A percentile compares a stretch with the other conserved stretches of the same genome.
Conservation (phyloP, 2,888 invertebrate genomes). For the Pogonocherus hispidulus region DNA sequence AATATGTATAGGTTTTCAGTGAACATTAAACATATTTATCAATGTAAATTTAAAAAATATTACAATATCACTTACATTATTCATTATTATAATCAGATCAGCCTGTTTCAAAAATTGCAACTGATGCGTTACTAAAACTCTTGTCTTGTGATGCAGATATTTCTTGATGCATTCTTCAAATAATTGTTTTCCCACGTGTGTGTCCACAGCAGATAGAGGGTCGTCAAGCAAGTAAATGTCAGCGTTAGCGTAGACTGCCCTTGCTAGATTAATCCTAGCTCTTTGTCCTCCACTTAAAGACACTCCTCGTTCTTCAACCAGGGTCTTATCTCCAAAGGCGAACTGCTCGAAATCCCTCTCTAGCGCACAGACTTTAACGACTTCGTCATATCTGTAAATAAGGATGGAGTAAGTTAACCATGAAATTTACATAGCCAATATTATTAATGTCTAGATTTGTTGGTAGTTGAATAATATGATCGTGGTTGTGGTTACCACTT, state of each 20-base stretch:
- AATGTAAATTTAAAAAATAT: no score
- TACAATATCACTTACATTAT: conserved; percentile 69
- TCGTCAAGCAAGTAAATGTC: conserved; percentile 86
- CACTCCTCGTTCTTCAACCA: conserved; percentile 86
- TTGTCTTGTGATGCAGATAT: conserved; percentile 73
- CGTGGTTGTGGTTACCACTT: no score
- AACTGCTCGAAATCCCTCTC: conserved; percentile 79
- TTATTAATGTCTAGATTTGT: no score
- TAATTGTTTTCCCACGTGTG: conserved; percentile 81
- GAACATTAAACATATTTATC: no score
- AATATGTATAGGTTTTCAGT: no score
- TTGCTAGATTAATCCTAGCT: conserved; percentile 82
- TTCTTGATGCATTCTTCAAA: conserved; percentile 81
- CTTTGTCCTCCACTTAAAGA: conserved; percentile 87
- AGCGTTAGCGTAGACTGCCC: conserved; percentile 83
- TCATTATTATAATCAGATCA: conserved; percentile 76
- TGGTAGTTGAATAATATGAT: no score
- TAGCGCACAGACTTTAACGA: conserved; percentile 76
- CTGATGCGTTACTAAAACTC: conserved; percentile 90
- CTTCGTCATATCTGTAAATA: conserved; percentile 58
- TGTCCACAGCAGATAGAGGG: conserved; percentile 85
- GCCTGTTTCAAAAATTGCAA: conserved; percentile 81
- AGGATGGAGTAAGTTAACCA: background rate
- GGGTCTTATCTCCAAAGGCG: conserved; percentile 79
- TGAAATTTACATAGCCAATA: no score